Conservation (phyloP, 2,888 invertebrate species). For the Ryuthela nishihirai region DNA sequence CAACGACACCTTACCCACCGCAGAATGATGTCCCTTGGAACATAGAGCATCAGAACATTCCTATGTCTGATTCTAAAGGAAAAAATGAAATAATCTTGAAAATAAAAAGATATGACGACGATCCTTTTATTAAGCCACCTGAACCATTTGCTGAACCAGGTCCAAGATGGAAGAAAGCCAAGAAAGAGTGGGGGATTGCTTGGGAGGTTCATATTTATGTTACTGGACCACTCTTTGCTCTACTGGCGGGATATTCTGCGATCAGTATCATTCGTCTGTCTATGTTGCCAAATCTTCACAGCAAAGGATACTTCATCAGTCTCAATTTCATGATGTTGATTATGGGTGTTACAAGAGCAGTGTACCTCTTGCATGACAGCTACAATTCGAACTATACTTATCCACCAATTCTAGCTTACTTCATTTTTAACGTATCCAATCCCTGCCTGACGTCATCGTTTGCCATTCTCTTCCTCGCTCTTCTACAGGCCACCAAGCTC, state of each 20-base stretch:
- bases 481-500: constrained; percentile 68
- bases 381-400: constrained; percentile 81
- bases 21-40: too few species aligned
- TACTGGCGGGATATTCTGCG: constrained; percentile 77
- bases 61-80: too few species aligned
- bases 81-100: too few species aligned
- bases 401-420: constrained; percentile 70
- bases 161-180: too few species aligned
- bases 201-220: constrained; percentile 90
- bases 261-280: constrained; percentile 81
- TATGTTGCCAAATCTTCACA: constrained; percentile 73
- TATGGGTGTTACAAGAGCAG: constrained; percentile 66
- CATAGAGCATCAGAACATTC: too few species aligned
- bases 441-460: constrained; percentile 84
- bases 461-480: constrained; percentile 76
- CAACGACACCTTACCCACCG: too few species aligned
- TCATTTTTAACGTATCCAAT: constrained; percentile 76
- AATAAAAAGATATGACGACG: too few species aligned
- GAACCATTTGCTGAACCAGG: too few species aligned
- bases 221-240: constrained; percentile 76
- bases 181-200: too few species aligned
- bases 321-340: constrained; percentile 78
- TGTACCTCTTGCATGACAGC: constrained; percentile 84
- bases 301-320: constrained; percentile 78
- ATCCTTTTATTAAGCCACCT: too few species aligned